Percentiles rank a stretch among this genome's conserved stretches.
phyloP scores from a whole-genome alignment of 2,113 vertebrate species.

The Thymallus thymallus region DNA sequence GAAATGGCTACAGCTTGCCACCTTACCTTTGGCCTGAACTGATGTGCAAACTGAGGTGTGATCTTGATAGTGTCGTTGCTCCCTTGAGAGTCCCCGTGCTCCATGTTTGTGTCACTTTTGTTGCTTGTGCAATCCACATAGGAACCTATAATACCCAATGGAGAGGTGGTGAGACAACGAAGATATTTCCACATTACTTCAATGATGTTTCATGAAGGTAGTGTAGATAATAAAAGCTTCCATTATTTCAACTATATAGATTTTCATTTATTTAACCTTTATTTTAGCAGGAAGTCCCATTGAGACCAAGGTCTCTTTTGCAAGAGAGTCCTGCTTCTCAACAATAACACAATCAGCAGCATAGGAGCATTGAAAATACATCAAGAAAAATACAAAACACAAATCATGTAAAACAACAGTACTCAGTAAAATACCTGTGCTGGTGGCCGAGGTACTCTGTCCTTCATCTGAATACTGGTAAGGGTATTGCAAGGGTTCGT shows the following conservation, averaged over 20 bases:
- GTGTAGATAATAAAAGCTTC: not conserved
- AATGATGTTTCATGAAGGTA: no score
- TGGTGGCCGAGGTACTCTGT: slow-evolving; percentile 96
- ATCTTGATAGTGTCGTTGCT: slow-evolving; percentile 98
- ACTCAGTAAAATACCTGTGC: slow-evolving; percentile 82
- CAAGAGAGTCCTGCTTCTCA: no score
- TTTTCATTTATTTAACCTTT: no score
- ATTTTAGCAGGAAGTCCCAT: no score
- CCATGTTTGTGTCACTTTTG: slow-evolving; percentile 89
- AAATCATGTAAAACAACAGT: no score
- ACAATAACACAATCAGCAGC: no score
- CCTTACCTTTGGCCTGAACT: slow-evolving; percentile 82
- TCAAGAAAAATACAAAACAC: no score
- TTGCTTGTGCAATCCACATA: slow-evolving; percentile 92
- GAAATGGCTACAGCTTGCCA: not conserved
- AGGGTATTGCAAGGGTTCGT: slow-evolving; percentile 93
- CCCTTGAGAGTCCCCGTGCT: slow-evolving; percentile 85
- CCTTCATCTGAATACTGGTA: slow-evolving; percentile 98
- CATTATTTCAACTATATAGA: not conserved
- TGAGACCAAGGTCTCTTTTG: no score
- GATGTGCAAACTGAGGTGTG: slow-evolving; percentile 63
- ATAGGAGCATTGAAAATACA: no score
- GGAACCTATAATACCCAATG: slow-evolving; percentile 74
- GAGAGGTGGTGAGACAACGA: not conserved
- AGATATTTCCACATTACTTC: not conserved